Percentiles rank a stretch among this genome's conserved stretches.
Conservation (phyloP, 2,113 vertebrate species). For the Oophaga pumilio region DNA sequence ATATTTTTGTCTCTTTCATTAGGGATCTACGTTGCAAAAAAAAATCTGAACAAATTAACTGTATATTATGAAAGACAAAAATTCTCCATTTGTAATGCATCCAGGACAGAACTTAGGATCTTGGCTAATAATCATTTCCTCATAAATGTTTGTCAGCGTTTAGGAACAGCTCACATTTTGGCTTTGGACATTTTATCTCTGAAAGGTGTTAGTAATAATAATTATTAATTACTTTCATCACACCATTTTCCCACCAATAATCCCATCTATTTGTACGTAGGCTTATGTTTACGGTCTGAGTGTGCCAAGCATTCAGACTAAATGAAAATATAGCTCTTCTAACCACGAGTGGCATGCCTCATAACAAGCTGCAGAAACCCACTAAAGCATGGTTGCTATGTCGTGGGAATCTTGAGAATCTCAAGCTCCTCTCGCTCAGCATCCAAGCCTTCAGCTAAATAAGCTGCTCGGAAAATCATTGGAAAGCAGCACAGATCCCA, state of each 20-base stretch:
- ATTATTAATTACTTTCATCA: slow-evolving; percentile 88
- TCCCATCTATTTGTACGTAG: slow-evolving; percentile 84
- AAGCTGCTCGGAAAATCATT: slow-evolving; percentile 59
- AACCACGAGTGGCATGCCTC: slow-evolving; percentile 88
- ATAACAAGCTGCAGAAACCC: slow-evolving; percentile 95
- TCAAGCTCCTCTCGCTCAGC: slow-evolving; percentile 74
- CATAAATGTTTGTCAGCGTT: slow-evolving; percentile 55
- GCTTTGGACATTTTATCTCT: slow-evolving; percentile 62
- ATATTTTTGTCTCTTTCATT: too few species aligned
- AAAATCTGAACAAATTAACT: not conserved
- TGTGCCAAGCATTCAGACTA: slow-evolving; percentile 93
- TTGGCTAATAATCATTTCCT: slow-evolving; percentile 35
- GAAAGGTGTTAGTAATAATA: slow-evolving; percentile 77
- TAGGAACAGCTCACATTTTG: slow-evolving; percentile 37
- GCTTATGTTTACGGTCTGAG: slow-evolving; percentile 81
- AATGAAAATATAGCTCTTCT: slow-evolving; percentile 92
- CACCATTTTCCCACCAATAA: slow-evolving; percentile 76
- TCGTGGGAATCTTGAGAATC: slow-evolving; percentile 92
- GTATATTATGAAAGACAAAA: not conserved
- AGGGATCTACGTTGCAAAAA: not conserved
- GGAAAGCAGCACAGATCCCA: slow-evolving; percentile 35
- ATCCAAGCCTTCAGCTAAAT: slow-evolving; percentile 69
- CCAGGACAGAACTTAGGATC: not conserved
- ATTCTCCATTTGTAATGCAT: not conserved
- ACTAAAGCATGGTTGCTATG: slow-evolving; percentile 87